Evolutionary conservation across 2,888 invertebrate species (phyloP).

Genomic region (Gryllus longicercus): DNA sequence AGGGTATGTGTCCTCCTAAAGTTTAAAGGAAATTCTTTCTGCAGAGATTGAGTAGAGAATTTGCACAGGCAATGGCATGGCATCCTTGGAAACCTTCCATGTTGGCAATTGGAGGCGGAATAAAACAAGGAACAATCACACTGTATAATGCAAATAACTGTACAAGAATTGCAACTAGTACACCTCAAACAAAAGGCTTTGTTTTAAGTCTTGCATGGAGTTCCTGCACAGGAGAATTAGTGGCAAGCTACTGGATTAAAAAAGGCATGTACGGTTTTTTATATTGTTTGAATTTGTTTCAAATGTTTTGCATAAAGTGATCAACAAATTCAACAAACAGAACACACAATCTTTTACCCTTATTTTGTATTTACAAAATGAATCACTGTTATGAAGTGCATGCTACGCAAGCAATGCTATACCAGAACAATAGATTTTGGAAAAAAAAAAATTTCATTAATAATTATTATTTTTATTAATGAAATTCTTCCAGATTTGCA

Average conservation of each 20-base stretch:
- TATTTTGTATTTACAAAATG: too few relatives aligned
- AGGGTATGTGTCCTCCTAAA: not conserved
- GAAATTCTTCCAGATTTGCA: not conserved
- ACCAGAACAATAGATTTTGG: too few relatives aligned
- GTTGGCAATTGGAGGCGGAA: slow-evolving; percentile 18
- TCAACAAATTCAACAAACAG: too few relatives aligned
- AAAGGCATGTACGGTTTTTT: too few relatives aligned
- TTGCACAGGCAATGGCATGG: slow-evolving; percentile 23
- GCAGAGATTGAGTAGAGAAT: not conserved
- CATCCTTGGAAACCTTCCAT: slow-evolving; percentile 26
- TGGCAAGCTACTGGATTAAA: slow-evolving; percentile 23
- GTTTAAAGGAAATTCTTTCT: too few relatives aligned
- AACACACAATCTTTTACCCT: too few relatives aligned
- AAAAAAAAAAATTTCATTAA: too few relatives aligned
- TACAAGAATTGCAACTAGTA: not conserved
- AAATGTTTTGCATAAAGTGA: too few relatives aligned
- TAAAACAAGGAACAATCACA: not conserved
- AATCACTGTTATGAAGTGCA: too few relatives aligned
- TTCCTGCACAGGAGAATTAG: slow-evolving; percentile 23
- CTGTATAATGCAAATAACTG: slow-evolving; percentile 22
- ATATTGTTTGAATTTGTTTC: too few relatives aligned
- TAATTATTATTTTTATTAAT: too few relatives aligned
- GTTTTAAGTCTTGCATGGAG: slow-evolving; percentile 24
- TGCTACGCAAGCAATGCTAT: too few relatives aligned
- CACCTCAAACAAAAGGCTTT: not conserved